These are phyloP conservation scores for Nibea albiflora DNA, from an alignment of 2,113 vertebrate species.

Conservation along the genomic window DNA sequence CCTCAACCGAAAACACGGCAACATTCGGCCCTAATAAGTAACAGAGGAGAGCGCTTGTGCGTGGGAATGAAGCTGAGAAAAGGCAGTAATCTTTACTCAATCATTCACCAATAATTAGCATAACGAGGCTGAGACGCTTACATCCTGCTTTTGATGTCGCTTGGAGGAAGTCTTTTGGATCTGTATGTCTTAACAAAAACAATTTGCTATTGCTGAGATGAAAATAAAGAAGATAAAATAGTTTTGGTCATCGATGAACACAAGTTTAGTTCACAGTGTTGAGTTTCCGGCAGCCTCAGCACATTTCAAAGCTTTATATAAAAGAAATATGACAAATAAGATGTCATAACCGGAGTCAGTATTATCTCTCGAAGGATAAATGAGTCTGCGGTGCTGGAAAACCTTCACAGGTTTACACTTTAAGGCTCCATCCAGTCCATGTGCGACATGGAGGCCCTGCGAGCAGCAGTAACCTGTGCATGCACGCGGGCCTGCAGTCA, in stretches of 20 bases:
- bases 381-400: conserved; percentile 2
- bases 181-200: not conserved
- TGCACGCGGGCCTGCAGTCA: conserved; percentile 42
- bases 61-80: not conserved
- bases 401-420: not conserved
- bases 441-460: not conserved
- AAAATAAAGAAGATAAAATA: not conserved
- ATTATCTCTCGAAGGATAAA: no score
- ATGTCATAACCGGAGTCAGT: not conserved
- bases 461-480: conserved; percentile 28
- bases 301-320: not conserved
- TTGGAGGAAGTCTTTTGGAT: not conserved
- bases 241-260: not conserved
- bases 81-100: not conserved
- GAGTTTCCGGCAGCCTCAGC: not conserved
- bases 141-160: not conserved
- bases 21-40: not conserved
- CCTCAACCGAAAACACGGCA: not conserved
- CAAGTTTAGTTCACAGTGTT: not conserved
- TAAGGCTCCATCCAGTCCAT: not conserved
- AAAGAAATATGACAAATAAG: not conserved
- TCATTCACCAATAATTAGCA: not conserved
- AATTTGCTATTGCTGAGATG: not conserved
- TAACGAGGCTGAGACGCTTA: not conserved
- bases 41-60: not conserved